Conservation (phyloP, 2,113 vertebrate genomes). For the Phalacrocorax aristotelis region DNA sequence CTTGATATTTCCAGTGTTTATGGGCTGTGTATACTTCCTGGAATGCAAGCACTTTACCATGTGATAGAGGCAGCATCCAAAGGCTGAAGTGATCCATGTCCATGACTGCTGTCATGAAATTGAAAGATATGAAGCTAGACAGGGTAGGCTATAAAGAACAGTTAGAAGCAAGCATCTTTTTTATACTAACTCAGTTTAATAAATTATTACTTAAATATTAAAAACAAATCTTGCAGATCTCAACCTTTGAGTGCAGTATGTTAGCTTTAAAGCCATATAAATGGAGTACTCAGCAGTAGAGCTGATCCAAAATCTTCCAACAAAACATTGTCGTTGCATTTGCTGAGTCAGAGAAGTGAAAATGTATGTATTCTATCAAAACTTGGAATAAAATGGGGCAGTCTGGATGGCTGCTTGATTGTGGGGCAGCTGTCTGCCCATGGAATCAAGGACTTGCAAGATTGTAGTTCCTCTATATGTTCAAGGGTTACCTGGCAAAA, state of each 20-base stretch:
- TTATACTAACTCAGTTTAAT: not conserved
- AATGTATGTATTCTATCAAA: not conserved
- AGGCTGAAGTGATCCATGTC: not conserved
- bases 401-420: not conserved
- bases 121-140: not conserved
- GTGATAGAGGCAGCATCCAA: not conserved
- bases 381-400: not conserved
- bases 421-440: not conserved
- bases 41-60: not conserved
- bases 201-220: not conserved
- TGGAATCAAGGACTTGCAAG: not conserved
- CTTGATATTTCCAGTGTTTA: not conserved
- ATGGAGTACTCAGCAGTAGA: not conserved
- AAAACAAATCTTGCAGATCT: not conserved
- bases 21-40: not conserved
- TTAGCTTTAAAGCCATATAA: not conserved
- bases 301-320: not conserved
- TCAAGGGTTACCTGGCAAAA: not conserved
- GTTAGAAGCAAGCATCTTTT: not conserved
- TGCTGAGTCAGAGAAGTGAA: not conserved
- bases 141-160: not conserved
- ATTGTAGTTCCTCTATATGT: not conserved
- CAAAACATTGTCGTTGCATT: not conserved
- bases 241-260: not conserved
- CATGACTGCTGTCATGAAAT: not conserved